Base-by-base conservation (phyloP, 2,888 invertebrate species). In the Ormia ochracea region DNA sequence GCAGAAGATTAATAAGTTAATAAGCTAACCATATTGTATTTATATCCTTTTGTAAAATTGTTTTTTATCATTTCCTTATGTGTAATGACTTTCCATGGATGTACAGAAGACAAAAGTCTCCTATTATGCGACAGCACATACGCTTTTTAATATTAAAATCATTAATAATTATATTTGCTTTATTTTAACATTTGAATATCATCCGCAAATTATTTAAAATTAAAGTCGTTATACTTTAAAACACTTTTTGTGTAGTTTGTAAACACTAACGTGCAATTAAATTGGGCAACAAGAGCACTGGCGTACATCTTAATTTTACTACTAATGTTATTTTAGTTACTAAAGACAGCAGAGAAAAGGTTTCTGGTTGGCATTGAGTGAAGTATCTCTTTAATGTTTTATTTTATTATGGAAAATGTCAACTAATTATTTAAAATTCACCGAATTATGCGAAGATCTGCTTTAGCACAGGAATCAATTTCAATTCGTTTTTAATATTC, bases 11-110 rank as follows among this genome's bases (percentile, higher is more conserved):
- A n/a, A n/a, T n/a, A n/a, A 48, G 26, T n/a, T 48, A 52, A 17
- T 19, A 69, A 69, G 63, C 54, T 61, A 69, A 26, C 59, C 43
- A 38, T 9, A 54, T 12, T 36, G 66, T 65, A 9, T 26, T 6
- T 17, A 48, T 31, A 58, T 50, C 10, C 14, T 70, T 50, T 28
- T 6, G 19, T 17, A 10, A 54, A 21, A 17, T 41, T 54, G 14
- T 41, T 52, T 59, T 50, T 58, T 43, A 23, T 26, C 1, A 5
- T 4, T 36, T 21, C n/a, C 2, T 28, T 14, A 14, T 3, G 14
- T 7, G 26, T 26, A n/a, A 14, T 45, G 3, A 1, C 2, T 45
- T 45, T 21, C 3, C 12, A 6, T 14, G 3, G 14, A 38, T 3
- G 4, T 14, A 38, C 5, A 38, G 14, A 9, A 14, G 14, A 21